Base-by-base conservation (phyloP, 2,113 vertebrate species). In the Ceuthmochares aereus region DNA sequence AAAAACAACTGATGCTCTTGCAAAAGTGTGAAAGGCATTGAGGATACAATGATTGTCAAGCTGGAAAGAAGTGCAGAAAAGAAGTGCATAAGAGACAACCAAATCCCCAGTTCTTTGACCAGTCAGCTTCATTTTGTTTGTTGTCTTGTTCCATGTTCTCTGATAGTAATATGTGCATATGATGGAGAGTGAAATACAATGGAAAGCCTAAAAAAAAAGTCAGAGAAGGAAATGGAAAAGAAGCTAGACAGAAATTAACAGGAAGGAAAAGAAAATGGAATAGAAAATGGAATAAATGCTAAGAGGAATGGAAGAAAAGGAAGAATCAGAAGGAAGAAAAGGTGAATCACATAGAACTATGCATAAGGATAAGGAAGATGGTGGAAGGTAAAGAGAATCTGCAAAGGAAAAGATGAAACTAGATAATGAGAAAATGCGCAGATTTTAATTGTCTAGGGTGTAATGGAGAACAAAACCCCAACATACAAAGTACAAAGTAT, bases 1-100 rank as follows among this genome's bases (percentile, higher is more conserved):
- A 76, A 76, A 95, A 95, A 9, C 78, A 93, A 30, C 30, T 74
- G 68, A 49, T 90, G 60, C 36, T 68, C 11, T 72, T 93, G 56
- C 43, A 80, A 87, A 78, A 94, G 4, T 51, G 27, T 80, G 64
- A 81, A 94, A 52, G 8, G 52, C 18, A 9, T 14, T 67, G 30
- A 64, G 43, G 36, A 62, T 62, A 60, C 86, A 87, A 52, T 0
- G 0, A 13, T 79, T 0, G 0, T 73, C 49, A 85, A 43, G 34
- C n/a, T 73, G 27, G 17, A 77, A 32, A 58, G 29, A 85, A 90
- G 80, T 30, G 14, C 10, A 14, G 32, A 40, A 55, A 63, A 73
- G 5, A 73, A 85, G 51, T 62, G 4, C 1, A 0, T 55, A 16
- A 60, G 18, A 79, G 42, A 64, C 22, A 76, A 14, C 3, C 23